These are phyloP conservation scores for Sciurus vulgaris DNA, from an alignment of 2,797 vertebrate genomes.

Conservation along the genomic window DNA sequence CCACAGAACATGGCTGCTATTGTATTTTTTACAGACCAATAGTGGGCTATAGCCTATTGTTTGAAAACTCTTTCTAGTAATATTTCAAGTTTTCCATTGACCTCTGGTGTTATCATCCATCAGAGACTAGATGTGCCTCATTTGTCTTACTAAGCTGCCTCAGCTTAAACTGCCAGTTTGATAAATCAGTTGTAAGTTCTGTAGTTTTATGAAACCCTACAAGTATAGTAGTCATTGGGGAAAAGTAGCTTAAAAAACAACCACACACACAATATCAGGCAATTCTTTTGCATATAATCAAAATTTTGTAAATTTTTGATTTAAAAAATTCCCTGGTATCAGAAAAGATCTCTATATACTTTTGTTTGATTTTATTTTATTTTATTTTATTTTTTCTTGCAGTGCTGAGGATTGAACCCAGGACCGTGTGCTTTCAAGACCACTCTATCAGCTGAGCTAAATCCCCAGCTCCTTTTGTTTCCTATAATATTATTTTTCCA, in stretches of 20 bases:
- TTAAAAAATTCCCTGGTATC: neutral
- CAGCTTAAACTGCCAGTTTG: neutral
- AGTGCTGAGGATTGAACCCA: too few relatives aligned
- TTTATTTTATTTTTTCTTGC: too few relatives aligned
- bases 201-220: too few relatives aligned
- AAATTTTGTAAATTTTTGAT: neutral
- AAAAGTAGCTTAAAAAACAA: neutral
- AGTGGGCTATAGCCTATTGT: neutral
- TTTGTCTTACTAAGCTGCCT: neutral
- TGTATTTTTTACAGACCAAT: neutral
- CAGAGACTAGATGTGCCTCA: neutral
- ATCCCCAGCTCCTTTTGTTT: too few relatives aligned
- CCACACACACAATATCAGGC: too few relatives aligned
- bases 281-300: neutral
- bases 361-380: too few relatives aligned
- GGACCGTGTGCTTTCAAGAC: too few relatives aligned
- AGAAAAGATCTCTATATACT: neutral
- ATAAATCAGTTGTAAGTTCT: conserved; percentile 19
- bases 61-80: conserved; percentile 54
- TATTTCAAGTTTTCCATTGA: conserved; percentile 36
- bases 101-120: neutral
- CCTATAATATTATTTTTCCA: neutral
- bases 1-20: too few relatives aligned
- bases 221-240: neutral
- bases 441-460: too few relatives aligned